Percentiles rank a stretch among this genome's conserved stretches.
phyloP scores from a whole-genome alignment of 2,113 vertebrate species.

The Montifringilla adamsi region DNA sequence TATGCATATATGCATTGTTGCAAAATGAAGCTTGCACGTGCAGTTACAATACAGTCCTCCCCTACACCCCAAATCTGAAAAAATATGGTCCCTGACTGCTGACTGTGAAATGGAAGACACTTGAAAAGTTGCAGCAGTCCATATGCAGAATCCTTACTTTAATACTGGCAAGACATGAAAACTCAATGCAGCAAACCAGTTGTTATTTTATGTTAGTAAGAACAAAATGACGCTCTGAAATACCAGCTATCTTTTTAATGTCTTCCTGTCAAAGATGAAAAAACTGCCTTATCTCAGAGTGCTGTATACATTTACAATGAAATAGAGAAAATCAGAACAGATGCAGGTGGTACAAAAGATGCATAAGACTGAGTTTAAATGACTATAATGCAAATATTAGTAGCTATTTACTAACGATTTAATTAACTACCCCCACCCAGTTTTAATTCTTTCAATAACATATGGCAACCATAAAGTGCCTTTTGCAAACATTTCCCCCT shows the following conservation, averaged over 20 bases:
- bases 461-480: background rate
- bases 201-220: background rate
- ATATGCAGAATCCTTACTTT: background rate
- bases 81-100: background rate
- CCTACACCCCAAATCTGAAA: background rate
- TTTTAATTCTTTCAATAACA: slow-evolving; percentile 8
- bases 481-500: background rate
- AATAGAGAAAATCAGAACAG: slow-evolving; percentile 58
- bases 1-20: background rate
- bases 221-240: slow-evolving; percentile 16
- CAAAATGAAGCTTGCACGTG: background rate
- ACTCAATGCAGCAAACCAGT: background rate
- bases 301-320: background rate
- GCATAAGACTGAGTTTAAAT: slow-evolving; percentile 34
- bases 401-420: slow-evolving; percentile 39
- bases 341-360: slow-evolving; percentile 40
- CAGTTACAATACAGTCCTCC: background rate
- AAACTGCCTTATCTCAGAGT: background rate
- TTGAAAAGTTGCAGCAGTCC: background rate
- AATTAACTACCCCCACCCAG: slow-evolving; percentile 19
- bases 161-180: background rate
- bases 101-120: background rate
- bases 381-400: slow-evolving; percentile 2
- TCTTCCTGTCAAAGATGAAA: slow-evolving; percentile 18
- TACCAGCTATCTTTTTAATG: slow-evolving; percentile 5